Evolutionary conservation across 2,888 invertebrate genomes (phyloP).

Genomic region (Strigamia transsilvanica): DNA sequence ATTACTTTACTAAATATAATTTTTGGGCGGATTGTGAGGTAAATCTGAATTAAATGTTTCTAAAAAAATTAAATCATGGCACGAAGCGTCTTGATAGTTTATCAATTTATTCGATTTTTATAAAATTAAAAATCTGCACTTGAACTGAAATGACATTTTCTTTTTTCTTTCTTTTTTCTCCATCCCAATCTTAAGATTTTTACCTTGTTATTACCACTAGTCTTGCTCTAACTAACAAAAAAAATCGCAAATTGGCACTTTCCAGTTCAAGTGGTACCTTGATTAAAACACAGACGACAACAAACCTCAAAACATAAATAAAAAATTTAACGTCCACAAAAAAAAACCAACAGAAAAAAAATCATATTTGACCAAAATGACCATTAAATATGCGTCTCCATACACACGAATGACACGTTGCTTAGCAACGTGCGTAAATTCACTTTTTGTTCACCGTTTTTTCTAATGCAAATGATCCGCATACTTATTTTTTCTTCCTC

Average conservation of each 20-base stretch:
- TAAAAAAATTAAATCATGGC: no score
- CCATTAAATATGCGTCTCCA: conserved; percentile 37
- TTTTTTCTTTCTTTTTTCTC: neutral
- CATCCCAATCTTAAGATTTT: no score
- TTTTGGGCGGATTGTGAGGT: no score
- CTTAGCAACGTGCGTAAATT: conserved; percentile 39
- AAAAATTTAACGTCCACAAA: neutral
- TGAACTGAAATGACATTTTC: conserved; percentile 4
- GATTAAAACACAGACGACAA: neutral
- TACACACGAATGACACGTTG: conserved; percentile 21
- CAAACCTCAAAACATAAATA: neutral
- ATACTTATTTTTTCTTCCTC: conserved; percentile 28
- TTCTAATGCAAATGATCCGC: conserved; percentile 46
- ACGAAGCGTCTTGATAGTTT: no score
- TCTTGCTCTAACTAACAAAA: neutral
- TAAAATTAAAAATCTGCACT: neutral
- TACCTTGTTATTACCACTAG: conserved; percentile 4
- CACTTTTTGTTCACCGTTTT: conserved; percentile 38
- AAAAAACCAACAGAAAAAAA: neutral
- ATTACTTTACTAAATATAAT: no score
- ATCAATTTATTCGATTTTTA: no score
- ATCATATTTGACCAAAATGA: conserved; percentile 25
- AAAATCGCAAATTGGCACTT: neutral
- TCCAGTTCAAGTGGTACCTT: conserved; percentile 16
- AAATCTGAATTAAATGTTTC: no score